Base-by-base conservation (phyloP, 30 jellyfish, hydroid and myxozoan species). In the Turritopsis rubra region DNA sequence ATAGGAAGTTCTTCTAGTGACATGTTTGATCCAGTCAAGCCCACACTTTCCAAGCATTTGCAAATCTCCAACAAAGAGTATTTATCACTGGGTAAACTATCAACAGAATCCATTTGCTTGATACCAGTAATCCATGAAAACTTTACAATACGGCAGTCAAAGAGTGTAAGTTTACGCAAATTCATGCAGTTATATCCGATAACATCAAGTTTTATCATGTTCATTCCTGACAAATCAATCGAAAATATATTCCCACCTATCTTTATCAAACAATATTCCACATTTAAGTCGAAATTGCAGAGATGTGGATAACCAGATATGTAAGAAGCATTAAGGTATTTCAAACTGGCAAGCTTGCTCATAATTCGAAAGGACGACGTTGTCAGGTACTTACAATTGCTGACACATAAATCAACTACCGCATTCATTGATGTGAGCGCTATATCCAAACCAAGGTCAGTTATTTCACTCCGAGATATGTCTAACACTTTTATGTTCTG, bases 101-200 rank as follows among this genome's bases (percentile, higher is more conserved):
- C 77, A 68, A 68, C 30, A 8, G 21, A 68, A 68, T 68, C 30
- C 21, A 22, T 68, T 68, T 68, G n/a, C n/a, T n/a, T n/a, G n/a
- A n/a, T 68, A 68, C 77, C 77, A 68, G 77, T 27, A 68, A 27
- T 68, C 77, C 77, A 68, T 27, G 28, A 23, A 68, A 68, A n/a
- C 31, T 9, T 27, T 1, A 27, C 31, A 68, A 7, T 23, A n/a
- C 9, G 30, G 0, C 77, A 68, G 30, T 68, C 31, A 68, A n/a
- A n/a, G 77, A 68, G 77, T 7, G 19, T 7, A 68, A 68, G 77
- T 68, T 68, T 27, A 7, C 30, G 8, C 19, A 68, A 7, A 68
- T 68, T 68, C 1, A 27, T 23, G 30, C 77, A 68, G 77, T 27
- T n/a, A 17, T 68, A 22, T 9, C 31, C 77, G 17, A 68, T 27